Evolutionary conservation across 1,140 invertebrate species (phyloP).

Genomic region (Brachionus asplanchnoidis): DNA sequence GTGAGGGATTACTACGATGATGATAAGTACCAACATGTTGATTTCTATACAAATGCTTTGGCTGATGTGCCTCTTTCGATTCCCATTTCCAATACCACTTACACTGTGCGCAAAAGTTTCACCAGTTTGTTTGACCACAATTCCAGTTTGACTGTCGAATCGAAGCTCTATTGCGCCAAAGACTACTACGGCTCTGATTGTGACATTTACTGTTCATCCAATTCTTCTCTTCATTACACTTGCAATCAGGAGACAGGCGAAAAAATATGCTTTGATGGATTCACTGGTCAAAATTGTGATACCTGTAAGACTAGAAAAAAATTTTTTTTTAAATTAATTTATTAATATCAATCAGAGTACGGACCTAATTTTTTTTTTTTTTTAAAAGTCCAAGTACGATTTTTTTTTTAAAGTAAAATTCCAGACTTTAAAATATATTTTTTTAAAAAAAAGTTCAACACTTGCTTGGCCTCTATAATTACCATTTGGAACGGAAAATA

Average conservation of each 20-base stretch:
- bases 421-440: too few relatives aligned
- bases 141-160: not conserved
- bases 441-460: too few relatives aligned
- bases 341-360: too few relatives aligned
- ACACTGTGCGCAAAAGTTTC: constrained; percentile 1
- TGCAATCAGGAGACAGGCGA: constrained; percentile 9
- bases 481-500: too few relatives aligned
- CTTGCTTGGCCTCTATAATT: too few relatives aligned
- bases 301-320: not conserved
- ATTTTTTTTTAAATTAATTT: not conserved
- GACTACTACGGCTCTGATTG: constrained; percentile 25
- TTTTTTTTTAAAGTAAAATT: too few relatives aligned
- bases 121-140: constrained; percentile 35
- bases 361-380: too few relatives aligned
- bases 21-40: constrained; percentile 21
- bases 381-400: too few relatives aligned
- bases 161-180: constrained; percentile 15
- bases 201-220: not conserved
- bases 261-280: constrained; percentile 30
- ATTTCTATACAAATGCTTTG: constrained; percentile 35
- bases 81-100: not conserved
- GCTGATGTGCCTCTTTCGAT: constrained; percentile 16
- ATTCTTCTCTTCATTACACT: not conserved
- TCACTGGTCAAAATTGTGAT: constrained; percentile 10
- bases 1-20: not conserved